Conservation (phyloP, 1,140 invertebrate genomes). For the Platyura marginata region DNA sequence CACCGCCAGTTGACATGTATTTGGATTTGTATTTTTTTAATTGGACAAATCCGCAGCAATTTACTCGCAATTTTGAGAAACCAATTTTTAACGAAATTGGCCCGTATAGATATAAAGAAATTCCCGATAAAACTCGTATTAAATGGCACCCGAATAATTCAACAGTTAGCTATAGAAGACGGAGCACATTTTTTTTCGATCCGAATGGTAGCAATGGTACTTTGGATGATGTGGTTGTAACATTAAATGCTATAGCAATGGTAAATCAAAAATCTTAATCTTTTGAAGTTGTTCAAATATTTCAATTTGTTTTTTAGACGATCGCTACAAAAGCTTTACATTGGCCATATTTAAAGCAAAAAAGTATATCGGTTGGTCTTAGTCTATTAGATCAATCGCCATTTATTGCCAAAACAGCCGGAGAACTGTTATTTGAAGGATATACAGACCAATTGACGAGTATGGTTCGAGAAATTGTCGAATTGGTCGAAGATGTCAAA, state of each 20-base stretch:
- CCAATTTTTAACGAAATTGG: constrained; percentile 48
- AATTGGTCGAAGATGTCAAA: constrained; percentile 14
- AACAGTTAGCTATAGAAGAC: constrained; percentile 62
- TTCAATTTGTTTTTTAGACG: too few relatives aligned
- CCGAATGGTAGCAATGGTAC: constrained; percentile 48
- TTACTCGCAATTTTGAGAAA: constrained; percentile 21
- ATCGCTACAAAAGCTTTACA: constrained; percentile 39
- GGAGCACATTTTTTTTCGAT: constrained; percentile 58
- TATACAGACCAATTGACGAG: constrained; percentile 50
- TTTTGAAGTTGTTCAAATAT: too few relatives aligned
- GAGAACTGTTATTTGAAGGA: constrained; percentile 57
- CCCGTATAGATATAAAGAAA: constrained; percentile 52
- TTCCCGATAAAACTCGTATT: constrained; percentile 48
- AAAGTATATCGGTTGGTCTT: constrained; percentile 29
- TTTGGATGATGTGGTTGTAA: constrained; percentile 53
- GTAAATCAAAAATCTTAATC: constrained; percentile 18
- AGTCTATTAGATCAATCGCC: constrained; percentile 30
- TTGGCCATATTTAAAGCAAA: constrained; percentile 21
- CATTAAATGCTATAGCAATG: constrained; percentile 64
- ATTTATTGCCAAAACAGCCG: constrained; percentile 39
- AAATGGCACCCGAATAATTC: constrained; percentile 48
- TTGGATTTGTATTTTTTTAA: constrained; percentile 63
- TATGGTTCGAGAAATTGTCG: constrained; percentile 35
- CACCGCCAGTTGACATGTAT: constrained; percentile 53
- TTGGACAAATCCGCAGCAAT: constrained; percentile 55